phyloP scores from a whole-genome alignment of 2,888 invertebrate species.

The Candidula unifasciata region DNA sequence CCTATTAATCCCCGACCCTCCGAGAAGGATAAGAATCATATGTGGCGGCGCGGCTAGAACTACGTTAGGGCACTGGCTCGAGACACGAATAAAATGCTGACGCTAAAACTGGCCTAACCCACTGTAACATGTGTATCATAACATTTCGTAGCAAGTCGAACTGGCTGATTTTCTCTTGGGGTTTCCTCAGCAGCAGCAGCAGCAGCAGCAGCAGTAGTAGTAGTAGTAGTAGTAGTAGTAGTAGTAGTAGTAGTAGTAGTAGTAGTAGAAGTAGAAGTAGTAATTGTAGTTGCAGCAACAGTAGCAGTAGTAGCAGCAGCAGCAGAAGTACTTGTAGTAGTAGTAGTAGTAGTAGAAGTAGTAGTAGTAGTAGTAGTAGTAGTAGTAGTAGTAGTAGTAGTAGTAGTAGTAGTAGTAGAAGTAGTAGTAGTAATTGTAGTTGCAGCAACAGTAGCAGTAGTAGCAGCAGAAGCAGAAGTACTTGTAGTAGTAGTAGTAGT shows the following conservation, averaged over 20 bases:
- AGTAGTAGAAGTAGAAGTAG: constrained; percentile 33
- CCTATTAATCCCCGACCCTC: no score
- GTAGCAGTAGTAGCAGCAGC: constrained; percentile 4
- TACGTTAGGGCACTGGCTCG: no score
- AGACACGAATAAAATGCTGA: no score
- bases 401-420: constrained; percentile 56
- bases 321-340: constrained; percentile 20
- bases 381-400: constrained; percentile 57
- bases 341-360: constrained; percentile 22
- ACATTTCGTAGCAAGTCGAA: no score
- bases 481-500: constrained; percentile 13
- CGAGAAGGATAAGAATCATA: no score
- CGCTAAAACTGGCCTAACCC: no score
- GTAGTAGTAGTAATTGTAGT: constrained; percentile 54
- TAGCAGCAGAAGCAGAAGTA: constrained; percentile 12
- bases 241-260: constrained; percentile 34
- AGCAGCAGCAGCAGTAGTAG: constrained; percentile 20
- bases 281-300: not conserved
- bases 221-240: constrained; percentile 32
- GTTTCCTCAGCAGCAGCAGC: not conserved
- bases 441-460: constrained; percentile 4
- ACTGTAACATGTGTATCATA: no score
- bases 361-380: constrained; percentile 53
- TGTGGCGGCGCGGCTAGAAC: no score
- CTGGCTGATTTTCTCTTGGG: no score